A percentile compares a stretch with the other conserved stretches of the same genome.
Evolutionary conservation across 2,113 vertebrate genomes (phyloP).

Genomic region (Chroicocephalus ridibundus): DNA sequence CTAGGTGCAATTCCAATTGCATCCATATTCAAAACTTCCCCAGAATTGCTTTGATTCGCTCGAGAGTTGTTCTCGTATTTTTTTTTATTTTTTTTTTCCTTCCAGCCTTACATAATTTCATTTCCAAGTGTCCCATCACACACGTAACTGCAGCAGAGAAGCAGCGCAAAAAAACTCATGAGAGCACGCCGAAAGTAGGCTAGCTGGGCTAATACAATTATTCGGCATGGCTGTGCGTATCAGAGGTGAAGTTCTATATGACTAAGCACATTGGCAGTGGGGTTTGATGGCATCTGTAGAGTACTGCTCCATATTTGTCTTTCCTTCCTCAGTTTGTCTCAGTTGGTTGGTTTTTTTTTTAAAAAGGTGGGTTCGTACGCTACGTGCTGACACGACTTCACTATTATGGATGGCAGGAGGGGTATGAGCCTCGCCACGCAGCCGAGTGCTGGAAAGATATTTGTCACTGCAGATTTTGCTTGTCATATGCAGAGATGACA

Average conservation of each 20-base stretch:
- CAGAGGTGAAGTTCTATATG: neutral
- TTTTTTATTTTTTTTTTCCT: neutral
- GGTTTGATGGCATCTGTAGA: neutral
- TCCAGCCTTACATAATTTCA: neutral
- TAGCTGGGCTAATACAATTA: neutral
- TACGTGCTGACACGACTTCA: neutral
- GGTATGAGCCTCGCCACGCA: neutral
- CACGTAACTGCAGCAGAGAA: neutral
- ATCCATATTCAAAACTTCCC: neutral
- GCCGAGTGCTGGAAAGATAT: conserved; percentile 26
- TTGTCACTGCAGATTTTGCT: conserved; percentile 58
- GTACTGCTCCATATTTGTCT: neutral
- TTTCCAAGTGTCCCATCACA: neutral
- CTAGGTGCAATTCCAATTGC: neutral
- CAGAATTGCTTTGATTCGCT: neutral
- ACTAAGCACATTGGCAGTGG: neutral
- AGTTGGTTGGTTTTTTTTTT: neutral
- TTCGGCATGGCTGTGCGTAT: rapidly evolving
- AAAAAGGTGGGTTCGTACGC: neutral
- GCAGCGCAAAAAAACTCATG: neutral
- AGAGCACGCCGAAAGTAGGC: neutral
- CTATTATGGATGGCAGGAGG: neutral
- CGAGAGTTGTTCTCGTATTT: neutral
- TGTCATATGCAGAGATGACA: conserved; percentile 33
- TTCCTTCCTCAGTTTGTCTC: conserved; percentile 10